phyloP scores from a whole-genome alignment of 1,140 invertebrate genomes.

The Delia radicum region DNA sequence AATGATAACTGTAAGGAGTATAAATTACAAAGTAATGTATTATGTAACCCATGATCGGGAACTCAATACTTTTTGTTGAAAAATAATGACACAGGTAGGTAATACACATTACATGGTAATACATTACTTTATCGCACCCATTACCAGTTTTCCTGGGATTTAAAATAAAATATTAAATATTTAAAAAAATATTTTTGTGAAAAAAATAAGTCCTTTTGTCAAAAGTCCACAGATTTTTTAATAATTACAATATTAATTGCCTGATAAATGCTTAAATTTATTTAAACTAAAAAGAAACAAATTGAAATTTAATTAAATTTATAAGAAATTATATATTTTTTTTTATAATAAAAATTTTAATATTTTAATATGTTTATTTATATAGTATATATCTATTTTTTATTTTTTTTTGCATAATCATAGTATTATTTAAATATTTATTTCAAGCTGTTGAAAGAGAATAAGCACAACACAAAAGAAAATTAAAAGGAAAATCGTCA shows the following conservation, averaged over 20 bases:
- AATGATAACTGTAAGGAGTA: no score
- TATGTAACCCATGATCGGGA: no score
- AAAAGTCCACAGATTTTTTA: neutral
- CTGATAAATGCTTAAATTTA: neutral
- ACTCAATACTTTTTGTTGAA: no score
- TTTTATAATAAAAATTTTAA: neutral
- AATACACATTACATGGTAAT: no score
- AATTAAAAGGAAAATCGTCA: no score
- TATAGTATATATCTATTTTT: neutral
- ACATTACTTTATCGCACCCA: no score
- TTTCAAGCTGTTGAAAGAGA: no score
- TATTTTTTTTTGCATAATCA: slow-evolving; percentile 7
- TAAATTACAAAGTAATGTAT: no score
- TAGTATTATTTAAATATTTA: slow-evolving; percentile 11
- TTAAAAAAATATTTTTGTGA: neutral
- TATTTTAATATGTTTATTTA: slow-evolving; percentile 4
- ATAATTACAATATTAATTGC: neutral
- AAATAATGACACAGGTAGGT: no score
- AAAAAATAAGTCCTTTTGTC: no score
- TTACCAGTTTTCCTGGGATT: no score
- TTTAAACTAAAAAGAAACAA: neutral
- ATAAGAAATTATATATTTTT: neutral
- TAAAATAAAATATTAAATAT: neutral
- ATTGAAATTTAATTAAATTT: neutral
- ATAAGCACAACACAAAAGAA: no score